These are phyloP conservation scores for Parazoanthus atlanticus DNA, from an alignment of 92 coral and sea anemone genomes.

Conservation along the genomic window DNA sequence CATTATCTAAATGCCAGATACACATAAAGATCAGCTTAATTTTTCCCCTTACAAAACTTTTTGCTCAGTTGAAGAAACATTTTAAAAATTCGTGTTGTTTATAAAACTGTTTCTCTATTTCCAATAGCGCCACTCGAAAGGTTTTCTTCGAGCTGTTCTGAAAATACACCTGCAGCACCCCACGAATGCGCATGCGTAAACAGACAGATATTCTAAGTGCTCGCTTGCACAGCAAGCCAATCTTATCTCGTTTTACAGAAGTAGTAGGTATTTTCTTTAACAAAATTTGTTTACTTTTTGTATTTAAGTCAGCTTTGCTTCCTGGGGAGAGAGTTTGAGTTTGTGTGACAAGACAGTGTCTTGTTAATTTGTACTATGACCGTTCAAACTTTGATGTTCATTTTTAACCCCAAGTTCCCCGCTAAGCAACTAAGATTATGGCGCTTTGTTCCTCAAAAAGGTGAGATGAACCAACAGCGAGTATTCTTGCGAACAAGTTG, in stretches of 20 bases:
- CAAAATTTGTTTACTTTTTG: not conserved
- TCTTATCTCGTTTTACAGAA: not conserved
- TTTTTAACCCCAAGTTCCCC: slow-evolving; percentile 24
- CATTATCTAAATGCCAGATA: not conserved
- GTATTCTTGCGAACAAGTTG: slow-evolving; percentile 19
- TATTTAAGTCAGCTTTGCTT: not conserved
- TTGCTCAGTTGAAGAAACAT: too few relatives aligned
- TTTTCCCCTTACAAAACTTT: not conserved
- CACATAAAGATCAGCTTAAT: not conserved
- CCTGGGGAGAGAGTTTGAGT: not conserved
- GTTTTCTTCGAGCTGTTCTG: not conserved
- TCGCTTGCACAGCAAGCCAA: slow-evolving; percentile 13
- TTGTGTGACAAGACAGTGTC: not conserved
- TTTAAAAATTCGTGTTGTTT: not conserved
- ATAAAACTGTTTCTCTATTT: not conserved
- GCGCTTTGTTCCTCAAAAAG: slow-evolving; percentile 22
- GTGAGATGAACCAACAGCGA: slow-evolving; percentile 1
- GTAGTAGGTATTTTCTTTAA: not conserved
- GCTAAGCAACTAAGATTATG: slow-evolving; percentile 24
- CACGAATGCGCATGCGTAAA: slow-evolving; percentile 17
- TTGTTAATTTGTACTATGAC: not conserved
- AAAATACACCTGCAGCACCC: slow-evolving; percentile 26
- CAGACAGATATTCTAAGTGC: not conserved
- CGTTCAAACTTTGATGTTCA: not conserved
- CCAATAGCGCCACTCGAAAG: not conserved